Base-by-base conservation (phyloP, 2,113 vertebrate genomes). In the Vidua macroura region DNA sequence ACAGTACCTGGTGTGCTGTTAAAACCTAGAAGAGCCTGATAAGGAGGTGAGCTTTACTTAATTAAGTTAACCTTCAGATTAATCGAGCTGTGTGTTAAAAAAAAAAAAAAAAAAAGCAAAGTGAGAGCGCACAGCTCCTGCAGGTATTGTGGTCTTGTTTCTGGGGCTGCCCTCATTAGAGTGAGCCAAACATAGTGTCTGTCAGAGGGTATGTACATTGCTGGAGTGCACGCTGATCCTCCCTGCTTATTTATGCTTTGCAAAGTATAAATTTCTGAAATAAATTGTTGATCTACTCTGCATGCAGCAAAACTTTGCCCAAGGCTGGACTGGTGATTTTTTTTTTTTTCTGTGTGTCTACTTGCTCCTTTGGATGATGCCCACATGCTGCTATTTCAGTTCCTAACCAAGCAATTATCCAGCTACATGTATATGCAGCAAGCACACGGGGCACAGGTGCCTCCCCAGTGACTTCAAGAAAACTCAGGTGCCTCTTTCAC, bases 211-310 rank as follows among this genome's bases (percentile, higher is more conserved):
- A 37, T 48, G 72, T 82, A 31, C 53, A 13, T 92, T 96, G 74
- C 77, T 86, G 31, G 28, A 52, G 17, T 52, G 27, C 89, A 43
- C 0, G 15, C 81, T 82, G 87, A 74, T 94, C 76, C 48, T 93
- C 59, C 68, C 82, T 86, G 60, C 90, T 83, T 92, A 78, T 86
- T 96, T 88, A 81, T 95, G 76, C 90, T 86, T 92, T 93, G 78
- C 96, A 94, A 88, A 93, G 90, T 72, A 66, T 90, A 75, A 81
- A 83, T 96, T 96, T 92, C 79, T 83, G 88, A 93, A 96, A 88
- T 93, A 88, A 96, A 94, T 48, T 87, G 86, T 87, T 89, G 83
- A 89, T 92, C 56, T 84, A 55, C 82, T 80, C 81, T 66, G 74
- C 63, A 68, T 67, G 84, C 48, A 74, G 35, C 0, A 1, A 49